Evolutionary conservation across 2,888 invertebrate genomes (phyloP).

Genomic region (Archaeoteleia sp.): DNA sequence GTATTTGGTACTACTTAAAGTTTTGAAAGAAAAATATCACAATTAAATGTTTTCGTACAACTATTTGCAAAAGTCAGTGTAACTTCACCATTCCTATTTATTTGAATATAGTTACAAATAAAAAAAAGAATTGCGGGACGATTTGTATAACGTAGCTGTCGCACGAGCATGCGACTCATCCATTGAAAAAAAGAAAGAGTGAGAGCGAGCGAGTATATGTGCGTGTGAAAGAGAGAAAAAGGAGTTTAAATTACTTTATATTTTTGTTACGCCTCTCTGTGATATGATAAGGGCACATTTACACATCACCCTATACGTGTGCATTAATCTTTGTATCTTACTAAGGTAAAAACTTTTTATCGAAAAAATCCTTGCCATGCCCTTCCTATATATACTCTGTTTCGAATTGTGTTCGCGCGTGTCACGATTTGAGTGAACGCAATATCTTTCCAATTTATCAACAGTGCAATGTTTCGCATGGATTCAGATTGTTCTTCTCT

Average conservation of each 20-base stretch:
- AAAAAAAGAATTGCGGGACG: slow-evolving; percentile 54
- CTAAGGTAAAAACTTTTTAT: slow-evolving; percentile 61
- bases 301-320: slow-evolving; percentile 64
- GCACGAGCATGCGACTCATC: slow-evolving; percentile 64
- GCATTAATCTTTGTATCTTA: slow-evolving; percentile 66
- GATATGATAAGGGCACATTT: slow-evolving; percentile 73
- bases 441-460: not conserved
- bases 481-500: not conserved
- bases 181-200: slow-evolving; percentile 38
- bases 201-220: slow-evolving; percentile 1
- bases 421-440: slow-evolving; percentile 29
- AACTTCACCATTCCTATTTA: not conserved
- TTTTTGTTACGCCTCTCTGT: slow-evolving; percentile 74
- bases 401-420: slow-evolving; percentile 56
- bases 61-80: slow-evolving; percentile 2
- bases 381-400: slow-evolving; percentile 54
- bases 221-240: not conserved
- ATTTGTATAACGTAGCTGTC: slow-evolving; percentile 60
- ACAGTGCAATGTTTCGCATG: slow-evolving; percentile 2
- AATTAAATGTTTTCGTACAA: not conserved
- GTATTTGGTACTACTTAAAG: too few species aligned
- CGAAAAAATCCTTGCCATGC: slow-evolving; percentile 60
- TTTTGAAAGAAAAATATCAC: not conserved
- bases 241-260: slow-evolving; percentile 68
- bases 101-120: not conserved